A percentile compares a stretch with the other conserved stretches of the same genome.
Conservation (phyloP, 2,888 invertebrate species). For the Netelia virgata region DNA sequence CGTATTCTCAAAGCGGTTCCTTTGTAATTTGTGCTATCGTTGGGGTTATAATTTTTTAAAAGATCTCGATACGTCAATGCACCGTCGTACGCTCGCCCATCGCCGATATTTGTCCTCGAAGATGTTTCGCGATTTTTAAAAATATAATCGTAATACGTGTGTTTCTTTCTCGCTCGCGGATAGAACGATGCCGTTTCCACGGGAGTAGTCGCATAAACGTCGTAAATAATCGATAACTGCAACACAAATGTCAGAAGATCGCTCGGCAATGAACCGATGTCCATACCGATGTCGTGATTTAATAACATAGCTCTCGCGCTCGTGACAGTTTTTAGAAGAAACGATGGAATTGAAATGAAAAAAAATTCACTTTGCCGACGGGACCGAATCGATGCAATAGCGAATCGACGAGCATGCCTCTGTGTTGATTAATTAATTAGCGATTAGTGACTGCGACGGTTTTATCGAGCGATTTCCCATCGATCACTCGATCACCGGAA, state of each 20-base stretch:
- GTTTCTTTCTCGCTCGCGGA: conserved; percentile 28
- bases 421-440: conserved; percentile 41
- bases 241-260: conserved; percentile 38
- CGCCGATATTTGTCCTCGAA: background rate
- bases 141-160: conserved; percentile 38
- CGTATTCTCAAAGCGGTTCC: background rate
- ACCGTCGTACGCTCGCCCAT: conserved; percentile 44
- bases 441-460: conserved; percentile 20
- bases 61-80: conserved; percentile 31
- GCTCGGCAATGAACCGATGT: conserved; percentile 27
- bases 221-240: conserved; percentile 31
- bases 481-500: conserved; percentile 34
- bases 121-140: conserved; percentile 57
- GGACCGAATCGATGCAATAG: conserved; percentile 17
- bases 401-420: background rate
- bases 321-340: background rate
- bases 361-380: background rate
- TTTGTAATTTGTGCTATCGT: conserved; percentile 2
- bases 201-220: conserved; percentile 22
- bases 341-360: background rate
- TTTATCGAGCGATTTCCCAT: conserved; percentile 36
- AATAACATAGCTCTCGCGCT: conserved; percentile 45
- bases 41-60: background rate
- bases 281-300: conserved; percentile 51
- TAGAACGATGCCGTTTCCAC: conserved; percentile 23